Evolutionary conservation across 1,140 invertebrate genomes (phyloP), one percentile per base, ranked within the genome.

Genomic region (Drosophila erecta): DNA sequence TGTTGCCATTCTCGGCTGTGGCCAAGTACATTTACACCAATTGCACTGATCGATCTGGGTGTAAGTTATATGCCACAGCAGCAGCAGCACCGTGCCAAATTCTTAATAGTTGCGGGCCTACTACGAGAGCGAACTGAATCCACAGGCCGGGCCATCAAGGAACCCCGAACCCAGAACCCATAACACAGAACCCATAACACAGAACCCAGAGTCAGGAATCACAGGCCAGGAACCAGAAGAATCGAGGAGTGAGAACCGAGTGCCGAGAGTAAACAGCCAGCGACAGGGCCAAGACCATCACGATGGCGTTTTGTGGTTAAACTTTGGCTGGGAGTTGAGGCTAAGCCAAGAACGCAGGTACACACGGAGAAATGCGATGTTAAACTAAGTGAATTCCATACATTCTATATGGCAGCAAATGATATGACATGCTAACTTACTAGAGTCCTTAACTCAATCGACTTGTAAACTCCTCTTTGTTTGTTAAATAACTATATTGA

Each of bases 11-110:
- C 40, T 76, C 14, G 37, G 44, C 41, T 64, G 57, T 41, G 49
- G 62, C 67, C 81, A 89, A 83, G 87, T 87, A 90, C 87, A 90
- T 90, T 90, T 90, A 90, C 87, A 90, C 87, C 87, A 90, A 90
- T 90, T 90, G 87, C 87, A 76, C 79, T 90, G 87, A 89, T 89
- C 84, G 84, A 89, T 89, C 84, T 87, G 84, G 79, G 83, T 87
- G 83, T 87, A 87, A 87, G 84, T 87, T 89, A 84, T 89, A 90
- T 79, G 80, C 81, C 80, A 90, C 79, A 56, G 74, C 75, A 76
- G 49, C 61, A 55, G 76, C 46, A 62, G 56, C 41, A 90, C 84
- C 85, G 77, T 89, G 81, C 85, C 85, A 90, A 90, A 90, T 90
- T 90, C 87, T 84, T 90, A 90, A 90, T 90, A 90, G 87, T 90